Percentiles rank a stretch among this genome's conserved stretches.
Conservation (phyloP, 37 sponge, comb jelly and placozoan genomes). For the Halisarca cf. caerulea region DNA sequence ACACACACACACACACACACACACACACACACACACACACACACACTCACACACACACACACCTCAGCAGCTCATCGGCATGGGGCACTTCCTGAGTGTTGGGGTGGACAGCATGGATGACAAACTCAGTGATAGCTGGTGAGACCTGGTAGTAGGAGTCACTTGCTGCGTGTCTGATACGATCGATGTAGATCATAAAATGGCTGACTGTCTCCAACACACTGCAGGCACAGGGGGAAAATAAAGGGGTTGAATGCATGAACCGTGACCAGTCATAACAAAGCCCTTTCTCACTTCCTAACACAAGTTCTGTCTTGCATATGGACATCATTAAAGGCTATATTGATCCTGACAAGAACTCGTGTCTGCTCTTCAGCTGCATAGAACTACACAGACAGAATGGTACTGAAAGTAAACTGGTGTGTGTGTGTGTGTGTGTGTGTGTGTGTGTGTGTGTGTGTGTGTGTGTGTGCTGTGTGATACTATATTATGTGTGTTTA, state of each 20-base stretch:
- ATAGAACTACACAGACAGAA: background rate
- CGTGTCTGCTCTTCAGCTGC: conserved; percentile 14
- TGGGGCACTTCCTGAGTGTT: background rate
- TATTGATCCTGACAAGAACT: background rate
- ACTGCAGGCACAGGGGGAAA: background rate
- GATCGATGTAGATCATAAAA: background rate
- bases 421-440: too few relatives aligned
- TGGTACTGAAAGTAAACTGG: background rate
- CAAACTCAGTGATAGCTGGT: background rate
- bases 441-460: too few relatives aligned
- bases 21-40: background rate
- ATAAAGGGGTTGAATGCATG: background rate
- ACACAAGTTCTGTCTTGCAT: background rate
- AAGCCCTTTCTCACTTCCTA: background rate
- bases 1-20: conserved; percentile 20
- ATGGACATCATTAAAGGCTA: background rate
- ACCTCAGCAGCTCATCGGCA: conserved; percentile 8
- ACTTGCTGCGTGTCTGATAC: conserved; percentile 5
- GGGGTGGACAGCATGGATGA: conserved; percentile 17
- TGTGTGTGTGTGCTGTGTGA: too few relatives aligned
- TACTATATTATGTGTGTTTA: too few relatives aligned
- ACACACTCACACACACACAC: background rate
- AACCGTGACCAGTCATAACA: background rate
- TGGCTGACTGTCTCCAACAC: background rate
- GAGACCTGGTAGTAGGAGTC: conserved; percentile 12